Evolutionary conservation across 2,888 invertebrate species (phyloP), one percentile per base, ranked within the genome.

Genomic region (Cryptophagus acutangulus): DNA sequence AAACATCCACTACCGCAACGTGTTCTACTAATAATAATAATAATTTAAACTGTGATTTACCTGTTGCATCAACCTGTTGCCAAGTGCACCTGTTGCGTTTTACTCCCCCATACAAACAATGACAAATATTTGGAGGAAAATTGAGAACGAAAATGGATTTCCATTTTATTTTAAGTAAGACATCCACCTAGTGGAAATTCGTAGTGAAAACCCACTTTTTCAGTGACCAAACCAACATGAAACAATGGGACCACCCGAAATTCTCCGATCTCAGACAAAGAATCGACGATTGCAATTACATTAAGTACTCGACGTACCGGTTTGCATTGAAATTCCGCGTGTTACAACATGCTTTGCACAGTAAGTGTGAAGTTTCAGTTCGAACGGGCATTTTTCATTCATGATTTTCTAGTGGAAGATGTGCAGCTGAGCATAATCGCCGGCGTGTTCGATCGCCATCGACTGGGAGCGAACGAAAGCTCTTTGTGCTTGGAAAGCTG

Each of bases 261-360:
- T 82, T 78, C 68, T 60, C 66, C 24, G 74, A 74, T 50, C 73
- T 81, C 10, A 69, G 76, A 35, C 17, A 74, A 48, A 69, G 71
- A 26, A 63, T 84, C 16, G 74, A 79, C 49, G 78, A 78, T 41
- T 81, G 78, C 55, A 80, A 84, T 59, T 75, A 73, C 33, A 81
- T 88, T 43, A 82, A 82, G 61, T 87, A 86, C 68, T 79, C 81
- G 46, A 79, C 81, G 2, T 88, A 89, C 61, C 75, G 87, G 49
- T 78, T 85, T 44, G 87, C 87, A 10, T 76, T 82, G 46, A 89
- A 89, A 69, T 72, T 82, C 49, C 68, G 77, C 48, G 71, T 76
- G 39, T 61, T 83, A 33, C 82, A 82, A 61, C 75, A 73, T 50
- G 69, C 77, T 51, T 71, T 87, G 20, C 74, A 75, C 64, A 79